Conservation (phyloP, 30 jellyfish, hydroid and myxozoan species). For the Rhopilema esculentum region DNA sequence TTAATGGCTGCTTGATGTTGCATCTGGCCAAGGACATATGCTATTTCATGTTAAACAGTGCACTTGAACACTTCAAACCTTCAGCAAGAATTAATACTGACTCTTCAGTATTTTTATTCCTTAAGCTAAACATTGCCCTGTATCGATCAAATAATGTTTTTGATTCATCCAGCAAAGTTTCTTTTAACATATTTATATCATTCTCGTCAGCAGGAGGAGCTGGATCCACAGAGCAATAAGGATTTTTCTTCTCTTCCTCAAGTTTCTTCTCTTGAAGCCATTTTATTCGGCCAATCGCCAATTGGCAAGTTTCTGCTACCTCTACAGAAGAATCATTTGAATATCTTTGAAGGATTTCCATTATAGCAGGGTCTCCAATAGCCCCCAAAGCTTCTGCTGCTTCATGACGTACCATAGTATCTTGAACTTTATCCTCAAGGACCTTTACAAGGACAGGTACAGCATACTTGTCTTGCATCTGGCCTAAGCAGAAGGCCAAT, state of each 20-base stretch:
- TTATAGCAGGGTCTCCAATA: conserved; percentile 68
- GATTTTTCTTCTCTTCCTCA: conserved; percentile 25
- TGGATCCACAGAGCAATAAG: conserved; percentile 94
- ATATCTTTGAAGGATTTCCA: conserved; percentile 63
- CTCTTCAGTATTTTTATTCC: conserved; percentile 75
- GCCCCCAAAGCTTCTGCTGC: conserved; percentile 99
- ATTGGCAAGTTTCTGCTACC: conserved; percentile 99
- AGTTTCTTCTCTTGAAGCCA: conserved; percentile 72
- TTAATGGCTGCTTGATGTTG: conserved; percentile 79
- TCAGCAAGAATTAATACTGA: conserved; percentile 79
- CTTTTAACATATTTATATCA: conserved; percentile 32
- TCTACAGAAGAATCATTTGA: conserved; percentile 66
- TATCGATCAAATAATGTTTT: conserved; percentile 85
- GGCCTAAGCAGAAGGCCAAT: conserved; percentile 99
- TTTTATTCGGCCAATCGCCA: conserved; percentile 80
- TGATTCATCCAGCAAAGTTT: conserved; percentile 70
- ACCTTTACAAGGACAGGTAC: conserved; percentile 60
- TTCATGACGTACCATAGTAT: conserved; percentile 95
- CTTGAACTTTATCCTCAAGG: conserved; percentile 77
- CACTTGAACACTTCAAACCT: conserved; percentile 89
- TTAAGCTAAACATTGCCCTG: conserved; percentile 94
- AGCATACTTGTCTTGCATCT: conserved; percentile 91
- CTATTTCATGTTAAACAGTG: conserved; percentile 93
- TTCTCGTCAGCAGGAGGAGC: conserved; percentile 89
- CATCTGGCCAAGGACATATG: conserved; percentile 98